Conservation (phyloP, 2,113 vertebrate genomes). For the Tachuris rubrigastra region DNA sequence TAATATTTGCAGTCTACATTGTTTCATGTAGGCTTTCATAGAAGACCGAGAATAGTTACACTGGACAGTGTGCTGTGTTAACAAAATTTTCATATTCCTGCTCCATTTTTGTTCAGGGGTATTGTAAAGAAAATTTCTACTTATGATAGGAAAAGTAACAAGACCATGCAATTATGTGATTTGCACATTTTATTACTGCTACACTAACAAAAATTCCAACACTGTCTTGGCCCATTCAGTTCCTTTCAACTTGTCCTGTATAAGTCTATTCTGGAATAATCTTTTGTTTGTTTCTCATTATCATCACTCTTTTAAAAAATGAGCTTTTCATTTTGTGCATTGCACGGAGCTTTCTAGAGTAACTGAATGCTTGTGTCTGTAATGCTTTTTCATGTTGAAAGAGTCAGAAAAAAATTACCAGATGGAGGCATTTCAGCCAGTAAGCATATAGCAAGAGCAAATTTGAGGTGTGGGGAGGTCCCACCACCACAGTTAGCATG, state of each 20-base stretch:
- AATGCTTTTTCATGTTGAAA: neutral
- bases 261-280: neutral
- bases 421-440: neutral
- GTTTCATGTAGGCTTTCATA: neutral
- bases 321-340: neutral
- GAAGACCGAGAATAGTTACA: neutral
- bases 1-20: neutral
- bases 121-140: neutral
- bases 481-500: neutral
- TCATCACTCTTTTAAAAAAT: neutral
- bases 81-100: neutral
- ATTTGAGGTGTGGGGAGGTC: neutral
- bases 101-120: neutral
- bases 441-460: neutral
- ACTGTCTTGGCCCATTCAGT: neutral
- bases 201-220: neutral
- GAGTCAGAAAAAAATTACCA: neutral
- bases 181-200: neutral
- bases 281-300: neutral
- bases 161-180: neutral
- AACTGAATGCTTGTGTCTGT: neutral
- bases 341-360: neutral
- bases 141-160: neutral
- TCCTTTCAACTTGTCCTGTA: neutral
- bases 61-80: neutral